Evolutionary conservation across 2,797 vertebrate species (phyloP), one percentile per base, ranked within the genome.

Genomic region (Acridotheres tristis): DNA sequence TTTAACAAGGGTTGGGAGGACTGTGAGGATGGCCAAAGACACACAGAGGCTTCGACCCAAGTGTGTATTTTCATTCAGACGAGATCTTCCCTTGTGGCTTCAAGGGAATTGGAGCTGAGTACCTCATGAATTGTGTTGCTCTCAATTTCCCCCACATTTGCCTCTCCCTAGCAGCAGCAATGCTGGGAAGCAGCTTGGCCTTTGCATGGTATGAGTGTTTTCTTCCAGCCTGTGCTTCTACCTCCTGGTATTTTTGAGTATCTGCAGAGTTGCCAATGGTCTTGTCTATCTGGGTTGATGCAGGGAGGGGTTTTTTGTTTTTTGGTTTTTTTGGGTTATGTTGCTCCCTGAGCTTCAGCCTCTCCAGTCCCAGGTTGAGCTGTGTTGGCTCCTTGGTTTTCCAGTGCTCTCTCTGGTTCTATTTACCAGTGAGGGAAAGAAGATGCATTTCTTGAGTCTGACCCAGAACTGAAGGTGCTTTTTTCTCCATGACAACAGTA

Each of bases 401-500:
- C 53, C 42, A n/a, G 17, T 53, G 21, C 22, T 53, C 57, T 79
- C 25, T 76, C 27, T 3, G 2, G 50, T 62, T 90, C 73, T 69
- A 5, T 81, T 94, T 93, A 57, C 48, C 26, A 67, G 1, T 14
- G 42, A 58, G 42, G 38, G 29, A 76, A 69, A 67, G 53, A 82
- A 94, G 95, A 89, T 61, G 69, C 22, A 62, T 18, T 88, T 42
- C 36, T 81, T 87, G 74, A 45, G 86, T 85, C 71, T 82, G 42
- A 87, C 81, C 81, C 88, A 94, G 77, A 90, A 65, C 0, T 7
- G 71, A 82, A 81, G 51, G 45, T 91, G 53, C 29, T 85, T 86
- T 90, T 75, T 86, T 69, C 83, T 85, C 92, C 84, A 73, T 86
- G 77, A 86, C 83, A 88, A 84, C 95, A 71, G 83, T 67, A 80